These are phyloP conservation scores for Chascanopsetta lugubris DNA, from an alignment of 2,113 vertebrate genomes.

Conservation along the genomic window DNA sequence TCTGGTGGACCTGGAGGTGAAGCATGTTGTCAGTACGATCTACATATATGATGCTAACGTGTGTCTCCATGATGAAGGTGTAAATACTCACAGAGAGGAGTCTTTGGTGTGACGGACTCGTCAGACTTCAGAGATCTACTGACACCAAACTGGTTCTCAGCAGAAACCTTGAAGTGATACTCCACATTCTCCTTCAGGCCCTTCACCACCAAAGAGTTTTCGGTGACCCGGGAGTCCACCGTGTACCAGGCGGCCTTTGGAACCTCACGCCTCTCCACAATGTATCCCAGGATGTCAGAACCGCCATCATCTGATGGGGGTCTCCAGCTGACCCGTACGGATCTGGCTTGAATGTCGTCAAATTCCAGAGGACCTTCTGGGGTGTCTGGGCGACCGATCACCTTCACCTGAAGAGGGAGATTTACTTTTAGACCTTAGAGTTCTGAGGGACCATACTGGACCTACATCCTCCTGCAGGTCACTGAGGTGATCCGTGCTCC, in stretches of 20 bases:
- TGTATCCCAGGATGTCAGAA: conserved; percentile 92
- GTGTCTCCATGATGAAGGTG: background rate
- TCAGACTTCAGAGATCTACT: conserved; percentile 97
- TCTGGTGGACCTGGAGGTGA: conserved; percentile 88
- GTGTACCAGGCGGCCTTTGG: conserved; percentile 98
- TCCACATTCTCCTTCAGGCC: conserved; percentile 97
- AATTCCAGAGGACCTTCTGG: conserved; percentile 98
- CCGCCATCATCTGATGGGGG: conserved; percentile 94
- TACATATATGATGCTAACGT: no score
- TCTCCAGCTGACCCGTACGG: conserved; percentile 97
- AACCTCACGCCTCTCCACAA: conserved; percentile 94
- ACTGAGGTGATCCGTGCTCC: background rate
- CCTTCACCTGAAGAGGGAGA: conserved; percentile 80
- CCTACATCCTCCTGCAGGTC: background rate
- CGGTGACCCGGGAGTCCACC: conserved; percentile 91
- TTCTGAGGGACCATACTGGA: no score
- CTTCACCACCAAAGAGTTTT: conserved; percentile 93
- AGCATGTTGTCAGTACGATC: background rate
- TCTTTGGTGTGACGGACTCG: conserved; percentile 91
- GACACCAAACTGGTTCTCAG: conserved; percentile 96
- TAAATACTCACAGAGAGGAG: conserved; percentile 90
- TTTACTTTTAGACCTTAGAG: background rate
- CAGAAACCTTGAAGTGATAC: conserved; percentile 95
- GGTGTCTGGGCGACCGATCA: conserved; percentile 93
- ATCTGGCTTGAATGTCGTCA: conserved; percentile 95